Percentiles rank a stretch among this genome's conserved stretches.
These are phyloP conservation scores for Australoheros scitulus DNA, from an alignment of 2,113 vertebrate species.

Conservation along the genomic window DNA sequence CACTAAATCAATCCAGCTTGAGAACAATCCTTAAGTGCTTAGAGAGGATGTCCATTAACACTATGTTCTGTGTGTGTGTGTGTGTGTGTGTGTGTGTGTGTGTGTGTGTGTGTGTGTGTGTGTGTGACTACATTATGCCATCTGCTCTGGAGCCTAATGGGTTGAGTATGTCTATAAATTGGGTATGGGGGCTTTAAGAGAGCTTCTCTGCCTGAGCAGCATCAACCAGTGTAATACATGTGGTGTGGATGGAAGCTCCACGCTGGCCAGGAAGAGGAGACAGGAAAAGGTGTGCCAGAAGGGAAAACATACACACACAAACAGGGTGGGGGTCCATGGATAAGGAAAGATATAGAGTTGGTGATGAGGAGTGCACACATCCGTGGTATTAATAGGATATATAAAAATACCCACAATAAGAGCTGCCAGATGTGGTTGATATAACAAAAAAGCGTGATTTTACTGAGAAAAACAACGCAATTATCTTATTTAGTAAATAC, in stretches of 20 bases:
- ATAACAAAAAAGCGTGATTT: background rate
- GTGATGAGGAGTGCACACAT: background rate
- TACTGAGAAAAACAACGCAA: background rate
- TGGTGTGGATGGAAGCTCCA: slow-evolving; percentile 55
- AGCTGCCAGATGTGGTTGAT: background rate
- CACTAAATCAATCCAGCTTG: slow-evolving; percentile 28
- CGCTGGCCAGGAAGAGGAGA: slow-evolving; percentile 65
- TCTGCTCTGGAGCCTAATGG: slow-evolving; percentile 60
- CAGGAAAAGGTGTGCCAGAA: slow-evolving; percentile 55
- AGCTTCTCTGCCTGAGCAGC: background rate
- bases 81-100: background rate
- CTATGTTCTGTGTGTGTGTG: background rate
- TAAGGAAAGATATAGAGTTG: background rate
- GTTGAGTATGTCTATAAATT: slow-evolving; percentile 42
- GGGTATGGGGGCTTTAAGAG: slow-evolving; percentile 51
- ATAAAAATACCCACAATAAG: background rate
- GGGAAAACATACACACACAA: slow-evolving; percentile 25
- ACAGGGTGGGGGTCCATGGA: background rate
- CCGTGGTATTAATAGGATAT: background rate
- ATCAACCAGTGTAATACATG: slow-evolving; percentile 16
- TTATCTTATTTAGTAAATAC: background rate
- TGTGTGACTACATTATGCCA: slow-evolving; percentile 36
- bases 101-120: background rate
- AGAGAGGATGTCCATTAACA: slow-evolving; percentile 42
- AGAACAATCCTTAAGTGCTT: slow-evolving; percentile 60